Base-by-base conservation (phyloP, 64 coral and sea anemone genomes). In the Hydrozoanthus tunicans region DNA sequence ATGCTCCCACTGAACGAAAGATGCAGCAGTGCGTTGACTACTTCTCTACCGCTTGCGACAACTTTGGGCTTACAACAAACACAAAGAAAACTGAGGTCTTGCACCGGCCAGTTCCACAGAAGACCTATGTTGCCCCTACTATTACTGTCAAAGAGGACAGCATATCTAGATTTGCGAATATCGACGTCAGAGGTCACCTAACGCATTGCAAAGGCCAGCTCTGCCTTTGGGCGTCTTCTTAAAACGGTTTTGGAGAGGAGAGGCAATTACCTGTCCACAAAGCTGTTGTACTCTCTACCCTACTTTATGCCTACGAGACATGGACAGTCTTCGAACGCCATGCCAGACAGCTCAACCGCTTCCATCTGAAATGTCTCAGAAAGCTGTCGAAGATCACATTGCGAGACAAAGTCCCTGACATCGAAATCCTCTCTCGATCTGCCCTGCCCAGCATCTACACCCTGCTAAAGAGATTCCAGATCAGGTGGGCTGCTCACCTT, bases 401-500 rank as follows among this genome's bases (percentile, higher is more conserved):
- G 62, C 62, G 62, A 9, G 62, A 64, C 62, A 64, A 64, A 64
- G 13, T 64, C 62, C 62, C 62, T 64, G 62, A 64, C 62, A 64
- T 14, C 62, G 13, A 64, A 64, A 14, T 64, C 7, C 62, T 64
- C 62, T 43, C 32, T 43, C 32, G 32, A 51, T 9, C 2, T 53
- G 72, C 1, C 72, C 4, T 75, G 72, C 72, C 32, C 27, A 75
- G 72, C 11, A 52, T 75, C 24, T 51, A 75, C 7, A 51, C 7
- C 9, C 27, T 75, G 72, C 25, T 75, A 0, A 53, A 53, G 24
- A 75, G 24, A 52, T 5, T 9, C 32, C 9, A 51, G 6, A 8
- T 75, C 51, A 82, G 80, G 63, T 64, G 80, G 80, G 80, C 80
- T 63, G 71, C 17, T n/a, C 86, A 77, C 25, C 68, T 89, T 74